Evolutionary conservation across 2,797 vertebrate species (phyloP), one percentile per base, ranked within the genome.

Genomic region (Parambassis ranga): DNA sequence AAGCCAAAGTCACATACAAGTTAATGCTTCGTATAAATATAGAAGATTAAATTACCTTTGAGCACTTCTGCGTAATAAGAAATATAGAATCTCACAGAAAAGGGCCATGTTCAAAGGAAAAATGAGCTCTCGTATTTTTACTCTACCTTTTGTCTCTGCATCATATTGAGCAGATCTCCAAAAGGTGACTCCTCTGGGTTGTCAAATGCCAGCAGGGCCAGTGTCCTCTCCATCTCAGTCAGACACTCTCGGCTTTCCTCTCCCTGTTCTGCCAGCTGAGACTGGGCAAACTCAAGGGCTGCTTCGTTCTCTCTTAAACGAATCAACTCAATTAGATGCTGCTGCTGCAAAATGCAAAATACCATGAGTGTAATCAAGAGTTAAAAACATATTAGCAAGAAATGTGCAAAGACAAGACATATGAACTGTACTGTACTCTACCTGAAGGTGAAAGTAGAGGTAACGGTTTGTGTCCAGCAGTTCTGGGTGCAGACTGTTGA

Each of bases 261-360:
- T 0, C 98, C 98, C 83, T 99, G 97, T 71, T 99, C 98, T 0
- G 97, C 98, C 84, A 99, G 86, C 84, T 99, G 97, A 1, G 96
- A 96, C 92, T 99, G 98, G 10, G 98, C 98, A 77, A 99, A 99
- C 79, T 98, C 97, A 68, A 99, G 92, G 0, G 98, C 98, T 0
- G 97, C 96, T 88, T 99, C 97, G 0, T 97, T 98, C 92, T 99
- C 96, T 36, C 96, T 94, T 86, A 98, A 92, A 71, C 97, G 94
- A 83, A 99, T 99, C 87, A 99, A 90, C 89, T 99, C 98, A 0
- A 99, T 99, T 86, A 99, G 89, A 89, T 99, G 98, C 85, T 99
- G 98, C 79, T 99, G 98, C 98, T 99, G 79, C 60, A 84, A 22
- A 62, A 65, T 1, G 14, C 0, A 64, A 16, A 69, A 14, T n/a